Base-by-base conservation (phyloP, 1,140 invertebrate species). In the Teleogryllus occipitalis region DNA sequence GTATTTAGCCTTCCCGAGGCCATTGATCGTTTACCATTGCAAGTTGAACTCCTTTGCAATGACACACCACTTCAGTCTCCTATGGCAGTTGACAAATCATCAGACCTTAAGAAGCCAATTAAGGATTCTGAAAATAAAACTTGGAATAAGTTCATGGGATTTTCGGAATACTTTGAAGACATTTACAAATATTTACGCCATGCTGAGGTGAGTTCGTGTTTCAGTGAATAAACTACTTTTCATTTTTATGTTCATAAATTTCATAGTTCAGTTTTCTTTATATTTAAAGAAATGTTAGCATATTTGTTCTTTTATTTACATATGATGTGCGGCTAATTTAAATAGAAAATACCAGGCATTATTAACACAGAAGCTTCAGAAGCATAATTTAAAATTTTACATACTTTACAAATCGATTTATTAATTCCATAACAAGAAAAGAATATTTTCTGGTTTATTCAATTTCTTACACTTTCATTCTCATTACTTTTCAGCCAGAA, bases 101-200 rank as follows among this genome's bases (percentile, higher is more conserved):
- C 79, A 22, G 80, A 72, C 78, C 85, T 80, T 78, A 81, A 49
- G 83, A 84, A 82, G 79, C 83, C 39, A 83, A 79, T 85, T 85
- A 22, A 79, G 81, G 79, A 84, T 84, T 76, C 82, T 84, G 82
- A 83, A 85, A 46, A 80, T 80, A 18, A 82, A 81, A 79, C 75
- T 54, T 78, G 81, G 78, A 79, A 47, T 18, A 48, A 48, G 49
- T 80, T 81, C 74, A 47, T 80, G 81, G 82, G 78, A 79, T 78
- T 80, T 65, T 47, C 73, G 21, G 92, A 95, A 84, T 96, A 96
- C 86, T 90, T 93, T 81, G 90, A 92, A 80, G 93, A 95, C 81
- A 96, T 97, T 82, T 96, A 95, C 85, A 87, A 90, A 80, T 96
- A 96, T 86, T 89, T 96, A 86, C 88, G 90, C 82, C 86, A 90